Percentiles rank a stretch among this genome's conserved stretches.
Conservation (phyloP, 2,113 vertebrate species). For the Halichoerus grypus region DNA sequence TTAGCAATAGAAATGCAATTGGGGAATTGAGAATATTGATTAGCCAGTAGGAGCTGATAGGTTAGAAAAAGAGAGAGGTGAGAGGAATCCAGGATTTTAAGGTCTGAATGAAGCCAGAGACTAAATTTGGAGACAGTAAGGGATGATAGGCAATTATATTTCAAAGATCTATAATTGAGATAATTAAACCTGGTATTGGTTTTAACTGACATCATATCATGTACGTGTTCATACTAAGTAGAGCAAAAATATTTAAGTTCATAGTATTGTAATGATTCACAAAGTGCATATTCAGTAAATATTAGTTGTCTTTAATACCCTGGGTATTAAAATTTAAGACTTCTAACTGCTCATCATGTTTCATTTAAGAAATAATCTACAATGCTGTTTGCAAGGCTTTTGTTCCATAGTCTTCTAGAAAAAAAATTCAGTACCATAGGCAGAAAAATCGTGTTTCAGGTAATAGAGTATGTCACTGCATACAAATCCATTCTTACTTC, state of each 20-base stretch:
- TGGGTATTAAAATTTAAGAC: not conserved
- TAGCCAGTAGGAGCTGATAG: not conserved
- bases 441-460: slow-evolving; percentile 80
- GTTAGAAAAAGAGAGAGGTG: not conserved
- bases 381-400: slow-evolving; percentile 67
- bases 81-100: slow-evolving; percentile 13
- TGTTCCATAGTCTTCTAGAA: slow-evolving; percentile 51
- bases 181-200: slow-evolving; percentile 20
- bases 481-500: slow-evolving; percentile 88
- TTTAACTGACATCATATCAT: slow-evolving; percentile 16
- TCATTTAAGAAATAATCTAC: slow-evolving; percentile 54
- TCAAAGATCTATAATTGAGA: not conserved
- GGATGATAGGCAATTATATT: not conserved
- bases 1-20: slow-evolving; percentile 13
- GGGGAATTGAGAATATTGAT: slow-evolving; percentile 11
- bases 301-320: not conserved
- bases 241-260: slow-evolving; percentile 40
- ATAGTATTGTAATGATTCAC: not conserved
- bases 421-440: slow-evolving; percentile 66
- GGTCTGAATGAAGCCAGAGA: slow-evolving; percentile 11
- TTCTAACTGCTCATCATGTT: slow-evolving; percentile 49
- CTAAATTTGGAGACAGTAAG: not conserved
- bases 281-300: not conserved
- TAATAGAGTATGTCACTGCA: slow-evolving; percentile 86
- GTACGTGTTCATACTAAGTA: not conserved